Evolutionary conservation across 1,140 invertebrate species (phyloP), one percentile per base, ranked within the genome.

Genomic region (Drosophila lini): DNA sequence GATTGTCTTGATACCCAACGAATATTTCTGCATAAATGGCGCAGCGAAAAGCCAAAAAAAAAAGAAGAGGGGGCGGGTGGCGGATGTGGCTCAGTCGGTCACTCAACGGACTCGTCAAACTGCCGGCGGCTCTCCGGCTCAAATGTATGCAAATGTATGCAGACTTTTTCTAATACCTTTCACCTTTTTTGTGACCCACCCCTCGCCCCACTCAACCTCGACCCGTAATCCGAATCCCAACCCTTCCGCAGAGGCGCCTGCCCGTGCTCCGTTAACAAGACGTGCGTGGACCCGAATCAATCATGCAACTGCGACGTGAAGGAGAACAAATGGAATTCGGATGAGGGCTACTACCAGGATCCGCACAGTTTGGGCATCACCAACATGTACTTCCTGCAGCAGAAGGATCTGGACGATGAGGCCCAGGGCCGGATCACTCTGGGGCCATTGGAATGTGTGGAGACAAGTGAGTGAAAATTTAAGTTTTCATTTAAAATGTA

Each of bases 381-480:
- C 3, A 95, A 97, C 90, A 97, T 98, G 95, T 96, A 96, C 57
- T 97, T 98, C 81, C 91, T 98, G 25, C 97, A 98, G 83, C 97
- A 98, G 81, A 95, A 95, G 71, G 95, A 97, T 91, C 93, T 97
- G 53, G 95, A 95, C 58, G 94, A 95, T 68, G 96, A 97, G 91
- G 96, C 97, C 1, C 95, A 96, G 67, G 97, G 96, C 2, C 94
- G 97, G 74, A 96, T 99, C 10, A 98, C 97, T 1, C 92, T 98
- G 13, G 97, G 97, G 6, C 97, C 97, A 11, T 93, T 98, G 52
- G 96, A 98, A 92, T 98, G 98, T 93, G 97, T 98, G 48, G 97
- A 98, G 94, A 98, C 97, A 63, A 98, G 97, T 98, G 93, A 94
- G 95, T 93, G 16, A 4, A 9, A 15, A 22, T 15, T 16, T n/a